Evolutionary conservation across 1,140 invertebrate species (phyloP).

Genomic region (Pristionchus pacificus): DNA sequence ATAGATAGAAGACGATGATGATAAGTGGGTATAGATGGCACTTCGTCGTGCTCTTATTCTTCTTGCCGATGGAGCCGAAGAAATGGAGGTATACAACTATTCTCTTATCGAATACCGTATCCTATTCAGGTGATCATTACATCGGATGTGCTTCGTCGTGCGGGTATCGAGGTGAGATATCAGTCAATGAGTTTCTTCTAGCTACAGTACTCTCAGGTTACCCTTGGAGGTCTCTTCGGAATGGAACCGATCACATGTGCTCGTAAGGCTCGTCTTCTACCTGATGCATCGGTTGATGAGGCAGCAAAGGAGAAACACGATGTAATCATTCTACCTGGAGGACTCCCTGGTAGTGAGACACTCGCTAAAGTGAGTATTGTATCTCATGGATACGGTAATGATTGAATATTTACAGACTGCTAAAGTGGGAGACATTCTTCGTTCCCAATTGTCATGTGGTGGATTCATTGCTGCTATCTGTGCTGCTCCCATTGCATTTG

Average conservation of each 20-base stretch:
- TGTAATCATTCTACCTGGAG: constrained; percentile 83
- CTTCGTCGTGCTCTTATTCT: background rate
- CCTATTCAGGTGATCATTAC: background rate
- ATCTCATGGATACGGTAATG: background rate
- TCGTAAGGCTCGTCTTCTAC: constrained; percentile 38
- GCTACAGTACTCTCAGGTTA: no score
- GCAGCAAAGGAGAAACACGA: constrained; percentile 62
- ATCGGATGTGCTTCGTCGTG: background rate
- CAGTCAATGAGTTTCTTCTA: constrained; percentile 12
- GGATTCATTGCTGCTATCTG: constrained; percentile 83
- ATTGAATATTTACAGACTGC: background rate
- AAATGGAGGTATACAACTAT: no score
- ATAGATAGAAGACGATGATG: no score
- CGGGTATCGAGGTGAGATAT: background rate
- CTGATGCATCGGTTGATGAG: constrained; percentile 42
- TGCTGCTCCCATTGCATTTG: constrained; percentile 80
- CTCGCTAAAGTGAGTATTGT: constrained; percentile 66
- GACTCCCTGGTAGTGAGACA: constrained; percentile 75
- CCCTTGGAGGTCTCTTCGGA: constrained; percentile 43
- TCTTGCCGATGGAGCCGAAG: background rate
- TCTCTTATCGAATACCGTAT: no score
- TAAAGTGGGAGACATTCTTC: constrained; percentile 68
- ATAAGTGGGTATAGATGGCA: no score
- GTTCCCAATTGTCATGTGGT: constrained; percentile 72
- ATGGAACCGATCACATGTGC: constrained; percentile 32